Conservation (phyloP, 2,113 vertebrate species). For the Cyprichromis sp. region DNA sequence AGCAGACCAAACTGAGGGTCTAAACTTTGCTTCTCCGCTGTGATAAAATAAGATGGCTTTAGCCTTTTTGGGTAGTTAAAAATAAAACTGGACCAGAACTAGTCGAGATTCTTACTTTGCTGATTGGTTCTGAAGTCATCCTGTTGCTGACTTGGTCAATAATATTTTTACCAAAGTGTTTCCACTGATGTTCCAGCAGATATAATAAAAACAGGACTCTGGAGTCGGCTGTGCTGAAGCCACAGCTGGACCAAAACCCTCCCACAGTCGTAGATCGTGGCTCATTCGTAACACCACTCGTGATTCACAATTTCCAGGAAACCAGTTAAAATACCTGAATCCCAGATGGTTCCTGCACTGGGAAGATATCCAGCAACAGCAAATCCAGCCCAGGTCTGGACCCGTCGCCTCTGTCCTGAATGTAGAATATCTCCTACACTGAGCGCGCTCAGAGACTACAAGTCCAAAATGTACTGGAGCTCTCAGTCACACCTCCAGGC, state of each 20-base stretch:
- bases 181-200: neutral
- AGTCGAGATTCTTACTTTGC: neutral
- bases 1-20: neutral
- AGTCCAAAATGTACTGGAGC: neutral
- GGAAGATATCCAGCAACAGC: neutral
- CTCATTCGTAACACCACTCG: neutral
- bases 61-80: neutral
- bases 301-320: neutral
- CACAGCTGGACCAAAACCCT: neutral
- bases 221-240: neutral
- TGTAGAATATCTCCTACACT: neutral
- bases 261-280: neutral
- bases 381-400: neutral
- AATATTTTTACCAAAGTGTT: neutral
- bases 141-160: neutral
- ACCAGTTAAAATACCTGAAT: neutral
- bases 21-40: neutral
- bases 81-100: neutral
- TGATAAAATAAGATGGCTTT: neutral
- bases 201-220: neutral
- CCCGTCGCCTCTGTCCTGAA: neutral
- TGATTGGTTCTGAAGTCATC: neutral
- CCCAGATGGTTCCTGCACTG: neutral
- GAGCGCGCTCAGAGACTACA: neutral
- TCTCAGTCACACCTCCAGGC: neutral